These are phyloP conservation scores for Agonopterix alstromeriana DNA, from an alignment of 2,888 invertebrate genomes.

Conservation along the genomic window DNA sequence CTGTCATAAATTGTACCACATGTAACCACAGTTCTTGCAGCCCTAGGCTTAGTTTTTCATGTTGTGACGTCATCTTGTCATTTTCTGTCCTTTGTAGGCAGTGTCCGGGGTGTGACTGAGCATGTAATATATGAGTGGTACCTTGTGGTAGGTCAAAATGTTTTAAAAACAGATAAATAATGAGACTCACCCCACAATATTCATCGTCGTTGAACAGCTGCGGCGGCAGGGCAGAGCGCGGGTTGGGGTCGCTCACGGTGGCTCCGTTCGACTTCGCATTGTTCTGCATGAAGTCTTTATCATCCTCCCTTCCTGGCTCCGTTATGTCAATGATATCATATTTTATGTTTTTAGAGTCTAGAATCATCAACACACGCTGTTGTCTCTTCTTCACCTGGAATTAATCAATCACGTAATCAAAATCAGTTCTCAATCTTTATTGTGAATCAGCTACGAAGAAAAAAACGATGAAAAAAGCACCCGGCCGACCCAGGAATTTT, in stretches of 20 bases:
- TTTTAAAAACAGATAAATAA: too few species aligned
- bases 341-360: slow-evolving; percentile 93
- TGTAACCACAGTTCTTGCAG: too few species aligned
- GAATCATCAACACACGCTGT: slow-evolving; percentile 93
- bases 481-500: slow-evolving; percentile 57
- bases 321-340: slow-evolving; percentile 96
- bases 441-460: slow-evolving; percentile 53
- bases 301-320: slow-evolving; percentile 91
- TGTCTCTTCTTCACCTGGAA: slow-evolving; percentile 96
- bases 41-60: too few species aligned
- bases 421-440: slow-evolving; percentile 33
- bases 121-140: too few species aligned
- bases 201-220: slow-evolving; percentile 95
- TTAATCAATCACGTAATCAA: slow-evolving; percentile 52
- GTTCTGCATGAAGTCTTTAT: slow-evolving; percentile 94
- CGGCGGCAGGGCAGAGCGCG: slow-evolving; percentile 91
- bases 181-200: slow-evolving; percentile 89
- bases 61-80: too few species aligned
- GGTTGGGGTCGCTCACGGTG: slow-evolving; percentile 83
- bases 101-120: too few species aligned
- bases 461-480: slow-evolving; percentile 42
- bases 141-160: too few species aligned
- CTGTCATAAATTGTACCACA: too few species aligned
- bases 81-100: too few species aligned
- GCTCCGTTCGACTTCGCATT: slow-evolving; percentile 86